Percentiles rank a stretch among this genome's conserved stretches.
These are phyloP conservation scores for Drosophila rhopaloa DNA, from an alignment of 1,140 invertebrate species.

Conservation along the genomic window DNA sequence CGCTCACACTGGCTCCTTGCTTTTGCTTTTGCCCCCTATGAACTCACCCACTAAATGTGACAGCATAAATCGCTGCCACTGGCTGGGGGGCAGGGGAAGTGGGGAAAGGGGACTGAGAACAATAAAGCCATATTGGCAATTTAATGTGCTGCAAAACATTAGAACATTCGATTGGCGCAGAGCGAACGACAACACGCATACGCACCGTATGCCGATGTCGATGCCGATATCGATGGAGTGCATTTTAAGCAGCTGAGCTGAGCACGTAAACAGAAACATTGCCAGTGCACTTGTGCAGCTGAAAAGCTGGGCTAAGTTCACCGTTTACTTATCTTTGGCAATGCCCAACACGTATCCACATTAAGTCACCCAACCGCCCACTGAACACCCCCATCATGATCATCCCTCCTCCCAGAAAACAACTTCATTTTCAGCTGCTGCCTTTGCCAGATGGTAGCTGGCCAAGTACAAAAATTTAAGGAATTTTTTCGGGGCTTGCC, in stretches of 20 bases:
- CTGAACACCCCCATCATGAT: neutral
- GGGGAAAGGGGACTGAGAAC: constrained; percentile 24
- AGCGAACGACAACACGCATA: constrained; percentile 62
- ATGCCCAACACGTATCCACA: constrained; percentile 67
- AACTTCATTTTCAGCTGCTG: constrained; percentile 68
- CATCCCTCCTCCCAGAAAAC: constrained; percentile 29
- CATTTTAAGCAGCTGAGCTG: constrained; percentile 78
- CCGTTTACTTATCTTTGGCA: constrained; percentile 55
- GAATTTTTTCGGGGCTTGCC: constrained; percentile 20
- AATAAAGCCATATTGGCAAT: constrained; percentile 80
- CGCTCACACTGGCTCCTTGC: constrained; percentile 47
- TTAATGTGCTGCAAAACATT: constrained; percentile 79
- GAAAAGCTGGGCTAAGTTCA: constrained; percentile 34
- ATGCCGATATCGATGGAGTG: constrained; percentile 21
- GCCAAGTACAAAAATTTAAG: constrained; percentile 39
- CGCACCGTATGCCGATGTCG: constrained; percentile 44
- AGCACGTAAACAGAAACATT: constrained; percentile 62
- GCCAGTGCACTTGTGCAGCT: constrained; percentile 45
- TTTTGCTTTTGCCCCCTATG: neutral
- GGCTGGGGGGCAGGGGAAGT: constrained; percentile 15
- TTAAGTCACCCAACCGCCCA: constrained; percentile 20
- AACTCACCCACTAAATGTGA: constrained; percentile 50
- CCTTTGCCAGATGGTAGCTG: constrained; percentile 22
- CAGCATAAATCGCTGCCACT: constrained; percentile 74
- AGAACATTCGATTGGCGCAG: constrained; percentile 45